Evolutionary conservation across 2,797 vertebrate genomes (phyloP), one percentile per base, ranked within the genome.

Genomic region (Champsocephalus gunnari): DNA sequence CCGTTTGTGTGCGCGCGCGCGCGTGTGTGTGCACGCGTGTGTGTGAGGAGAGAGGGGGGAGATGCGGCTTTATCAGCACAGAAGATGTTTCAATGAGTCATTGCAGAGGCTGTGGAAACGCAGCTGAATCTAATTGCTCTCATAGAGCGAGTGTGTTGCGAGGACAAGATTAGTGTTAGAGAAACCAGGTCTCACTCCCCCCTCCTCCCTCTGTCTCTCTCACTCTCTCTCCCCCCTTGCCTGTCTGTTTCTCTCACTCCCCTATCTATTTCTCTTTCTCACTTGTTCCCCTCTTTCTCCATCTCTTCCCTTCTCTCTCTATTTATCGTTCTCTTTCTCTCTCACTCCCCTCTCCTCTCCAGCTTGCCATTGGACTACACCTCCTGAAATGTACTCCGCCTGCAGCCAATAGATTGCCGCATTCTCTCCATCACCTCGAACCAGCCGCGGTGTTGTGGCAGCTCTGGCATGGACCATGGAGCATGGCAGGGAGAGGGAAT

Each of bases 361-460:
- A 1, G 45, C 74, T 78, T 93, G 92, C 95, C 80, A 97, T 97
- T 98, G 96, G 96, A 93, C 94, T 94, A 96, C 93, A 93, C 92
- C 81, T 94, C 93, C 94, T 95, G 93, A 94, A 96, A 96, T 97
- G 95, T 96, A 93, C 95, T 88, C 90, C 96, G 95, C 94, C 94
- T 54, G 92, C 96, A 97, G 94, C 97, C 97, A 98, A 97, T 98
- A 77, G 95, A 92, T 94, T 94, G 90, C 94, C 80, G 94, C 95
- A 93, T 94, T 86, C 94, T 94, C 92, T 95, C 92, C 94, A 95
- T 96, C 95, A 84, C 95, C 92, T 87, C 92, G 92, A 93, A 93
- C 87, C 90, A 93, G 91, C 80, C 72, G 80, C 83, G 81, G 77
- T 81, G 89, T 81, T 75, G 80, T 85, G 77, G 80, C 80, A 81